Evolutionary conservation across 2,888 invertebrate genomes (phyloP), one percentile per base, ranked within the genome.

Genomic region (Odontocolon sp.): DNA sequence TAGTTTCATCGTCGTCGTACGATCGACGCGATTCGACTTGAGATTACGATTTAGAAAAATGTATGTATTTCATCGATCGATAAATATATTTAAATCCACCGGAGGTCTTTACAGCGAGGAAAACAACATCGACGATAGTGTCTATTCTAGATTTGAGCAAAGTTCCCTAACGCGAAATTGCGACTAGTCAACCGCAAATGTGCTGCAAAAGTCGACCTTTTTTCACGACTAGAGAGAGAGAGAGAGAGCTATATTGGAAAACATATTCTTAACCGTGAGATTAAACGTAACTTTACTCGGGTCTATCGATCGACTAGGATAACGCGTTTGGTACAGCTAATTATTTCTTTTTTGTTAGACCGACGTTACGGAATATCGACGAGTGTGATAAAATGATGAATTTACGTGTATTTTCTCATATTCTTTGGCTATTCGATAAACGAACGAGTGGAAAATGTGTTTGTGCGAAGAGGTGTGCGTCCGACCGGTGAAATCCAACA

Each of bases 251-350:
- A 52, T 67, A 76, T 56, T 23, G 14, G 28, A 56, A 52, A 54
- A 67, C 59, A 47, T 54, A 52, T 54, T 16, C 47, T 14, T 31
- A 66, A 61, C 36, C 21, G 66, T 33, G 11, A 38, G 59, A 66
- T 52, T 71, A 31, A 71, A 52, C 45, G 11, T 71, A 70, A 61
- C 47, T 61, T 66, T 45, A 70, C 50, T 80, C 82, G 81, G 83
- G 79, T 68, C 82, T 85, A 86, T 83, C 81, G 86, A 86, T 86
- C 87, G 88, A 88, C 88, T 88, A 88, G 86, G 80, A 83, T 83
- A 84, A 85, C 59, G n/a, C n/a, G 50, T 66, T 61, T 59, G 38
- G 45, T 61, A 47, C 61, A 59, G 47, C 54, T 76, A 56, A 70
- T 57, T 31, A n/a, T 28, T 67, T 54, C 28, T 63, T 54, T 33